phyloP scores from a whole-genome alignment of 2,113 vertebrate genomes.

The Lagopus leucura region DNA sequence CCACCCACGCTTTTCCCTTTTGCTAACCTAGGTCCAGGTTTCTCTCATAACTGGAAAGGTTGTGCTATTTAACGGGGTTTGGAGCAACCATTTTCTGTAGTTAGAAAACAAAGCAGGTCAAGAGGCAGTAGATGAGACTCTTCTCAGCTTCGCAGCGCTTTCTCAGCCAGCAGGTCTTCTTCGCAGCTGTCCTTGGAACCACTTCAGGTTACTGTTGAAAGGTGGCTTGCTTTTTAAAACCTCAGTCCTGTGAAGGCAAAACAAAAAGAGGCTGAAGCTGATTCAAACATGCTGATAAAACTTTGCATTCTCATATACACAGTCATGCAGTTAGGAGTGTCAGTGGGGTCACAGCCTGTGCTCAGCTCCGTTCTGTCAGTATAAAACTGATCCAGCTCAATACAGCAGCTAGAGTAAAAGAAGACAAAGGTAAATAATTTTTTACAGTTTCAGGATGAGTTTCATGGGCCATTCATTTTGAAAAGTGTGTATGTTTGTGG shows the following conservation, averaged over 20 bases:
- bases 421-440: not conserved
- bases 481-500: not conserved
- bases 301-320: not conserved
- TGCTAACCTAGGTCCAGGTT: not conserved
- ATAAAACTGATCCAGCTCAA: not conserved
- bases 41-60: not conserved
- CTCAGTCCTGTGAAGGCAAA: not conserved
- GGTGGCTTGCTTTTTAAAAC: not conserved
- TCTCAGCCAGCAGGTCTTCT: constrained; percentile 16
- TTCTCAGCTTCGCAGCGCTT: not conserved
- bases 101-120: not conserved
- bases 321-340: not conserved
- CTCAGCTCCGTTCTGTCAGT: not conserved
- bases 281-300: not conserved
- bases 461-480: not conserved
- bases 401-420: not conserved
- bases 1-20: not conserved
- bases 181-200: not conserved
- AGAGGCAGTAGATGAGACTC: not conserved
- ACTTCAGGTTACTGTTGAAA: constrained; percentile 1
- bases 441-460: constrained; percentile 19
- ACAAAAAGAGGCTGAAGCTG: not conserved
- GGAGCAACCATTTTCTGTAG: not conserved
- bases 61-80: not conserved
- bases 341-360: not conserved